Percentiles rank a stretch among this genome's conserved stretches.
phyloP scores from a whole-genome alignment of 2,113 vertebrate genomes.

The Sclerurus mexicanus region DNA sequence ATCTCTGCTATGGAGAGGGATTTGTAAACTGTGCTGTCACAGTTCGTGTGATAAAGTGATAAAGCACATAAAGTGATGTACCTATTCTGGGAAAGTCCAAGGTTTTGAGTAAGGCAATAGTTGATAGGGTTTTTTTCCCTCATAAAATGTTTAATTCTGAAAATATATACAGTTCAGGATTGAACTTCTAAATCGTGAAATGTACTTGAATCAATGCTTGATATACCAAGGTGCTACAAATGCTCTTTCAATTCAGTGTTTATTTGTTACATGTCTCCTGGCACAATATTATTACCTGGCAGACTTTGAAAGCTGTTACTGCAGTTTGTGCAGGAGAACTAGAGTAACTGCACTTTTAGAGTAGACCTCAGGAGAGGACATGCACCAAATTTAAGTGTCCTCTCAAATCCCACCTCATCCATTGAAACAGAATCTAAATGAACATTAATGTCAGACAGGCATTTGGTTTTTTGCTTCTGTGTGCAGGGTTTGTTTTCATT shows the following conservation, averaged over 20 bases:
- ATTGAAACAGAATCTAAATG: neutral
- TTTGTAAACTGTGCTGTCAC: neutral
- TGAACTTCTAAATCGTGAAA: neutral
- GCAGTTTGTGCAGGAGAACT: neutral
- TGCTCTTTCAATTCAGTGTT: neutral
- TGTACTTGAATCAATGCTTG: neutral
- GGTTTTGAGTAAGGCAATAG: neutral
- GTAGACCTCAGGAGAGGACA: neutral
- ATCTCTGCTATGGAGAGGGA: neutral
- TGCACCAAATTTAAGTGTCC: neutral
- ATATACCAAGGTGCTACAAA: neutral
- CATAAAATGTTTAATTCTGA: neutral
- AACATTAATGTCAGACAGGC: neutral
- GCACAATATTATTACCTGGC: neutral
- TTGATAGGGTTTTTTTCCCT: neutral
- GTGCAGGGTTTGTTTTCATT: neutral
- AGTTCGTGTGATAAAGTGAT: neutral
- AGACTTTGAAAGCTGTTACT: neutral
- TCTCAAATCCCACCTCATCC: neutral
- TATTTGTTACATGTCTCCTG: neutral
- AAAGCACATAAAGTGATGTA: neutral
- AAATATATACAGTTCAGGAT: neutral
- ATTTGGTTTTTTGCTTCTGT: neutral
- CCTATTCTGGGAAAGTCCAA: neutral
- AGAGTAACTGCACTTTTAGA: neutral